These are phyloP conservation scores for Chalcis sispes DNA, from an alignment of 2,888 invertebrate genomes.

Conservation along the genomic window DNA sequence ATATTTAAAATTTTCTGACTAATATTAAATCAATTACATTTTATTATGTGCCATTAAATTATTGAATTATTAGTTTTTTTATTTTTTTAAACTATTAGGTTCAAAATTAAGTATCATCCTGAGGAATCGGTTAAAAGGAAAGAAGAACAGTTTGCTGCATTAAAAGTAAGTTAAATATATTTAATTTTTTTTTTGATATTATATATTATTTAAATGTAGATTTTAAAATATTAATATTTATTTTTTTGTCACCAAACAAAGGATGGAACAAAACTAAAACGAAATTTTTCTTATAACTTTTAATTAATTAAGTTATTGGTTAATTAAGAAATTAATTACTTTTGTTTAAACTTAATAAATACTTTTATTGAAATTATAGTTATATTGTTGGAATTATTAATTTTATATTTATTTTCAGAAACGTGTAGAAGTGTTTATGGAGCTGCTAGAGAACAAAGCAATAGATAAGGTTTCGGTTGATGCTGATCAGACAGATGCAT, in stretches of 20 bases:
- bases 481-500: slow-evolving; percentile 87
- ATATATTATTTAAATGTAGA: too few species aligned
- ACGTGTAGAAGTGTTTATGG: slow-evolving; percentile 92
- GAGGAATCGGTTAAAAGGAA: slow-evolving; percentile 94
- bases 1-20: slow-evolving; percentile 24
- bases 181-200: not conserved
- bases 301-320: too few species aligned
- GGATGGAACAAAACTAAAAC: too few species aligned
- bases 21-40: slow-evolving; percentile 23
- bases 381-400: too few species aligned
- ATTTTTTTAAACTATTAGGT: slow-evolving; percentile 82
- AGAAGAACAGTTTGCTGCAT: slow-evolving; percentile 88
- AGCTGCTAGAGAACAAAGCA: slow-evolving; percentile 85
- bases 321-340: not conserved
- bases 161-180: slow-evolving; percentile 81
- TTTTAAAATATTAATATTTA: not conserved
- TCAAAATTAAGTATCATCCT: slow-evolving; percentile 99
- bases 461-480: slow-evolving; percentile 90
- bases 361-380: too few species aligned
- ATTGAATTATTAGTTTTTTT: not conserved
- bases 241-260: not conserved
- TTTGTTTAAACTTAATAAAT: not conserved
- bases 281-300: too few species aligned
- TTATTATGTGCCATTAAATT: slow-evolving; percentile 11
- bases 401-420: slow-evolving; percentile 78